Conservation (phyloP, 2,888 invertebrate species). For the Cheilosia vernalis region DNA sequence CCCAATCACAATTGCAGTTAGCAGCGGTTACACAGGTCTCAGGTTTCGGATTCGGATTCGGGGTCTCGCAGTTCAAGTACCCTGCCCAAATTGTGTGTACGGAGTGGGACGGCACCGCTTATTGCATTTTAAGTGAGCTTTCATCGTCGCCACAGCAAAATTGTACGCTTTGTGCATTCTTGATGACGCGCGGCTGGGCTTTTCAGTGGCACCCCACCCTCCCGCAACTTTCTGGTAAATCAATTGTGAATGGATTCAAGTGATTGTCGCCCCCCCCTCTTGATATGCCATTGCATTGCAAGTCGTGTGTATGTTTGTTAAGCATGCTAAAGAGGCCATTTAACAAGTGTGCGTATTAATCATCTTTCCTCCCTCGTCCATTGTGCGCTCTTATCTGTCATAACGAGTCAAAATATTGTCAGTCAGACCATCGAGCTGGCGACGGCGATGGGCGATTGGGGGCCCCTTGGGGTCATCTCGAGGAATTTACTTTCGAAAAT, state of each 20-base stretch:
- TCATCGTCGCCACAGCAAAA: conserved; percentile 43
- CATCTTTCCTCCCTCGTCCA: conserved; percentile 26
- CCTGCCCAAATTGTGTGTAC: background rate
- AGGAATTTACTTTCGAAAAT: conserved; percentile 62
- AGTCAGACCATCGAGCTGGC: conserved; percentile 2
- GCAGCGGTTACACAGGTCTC: conserved; percentile 21
- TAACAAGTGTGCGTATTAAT: conserved; percentile 73
- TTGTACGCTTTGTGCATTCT: conserved; percentile 63
- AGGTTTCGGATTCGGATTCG: conserved; percentile 42
- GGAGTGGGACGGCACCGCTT: conserved; percentile 37
- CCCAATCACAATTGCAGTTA: background rate
- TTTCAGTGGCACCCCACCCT: background rate
- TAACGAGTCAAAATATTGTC: conserved; percentile 69
- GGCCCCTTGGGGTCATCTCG: conserved; percentile 69
- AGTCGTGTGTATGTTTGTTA: conserved; percentile 44
- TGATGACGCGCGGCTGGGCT: conserved; percentile 24
- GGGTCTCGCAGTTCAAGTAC: conserved; percentile 39
- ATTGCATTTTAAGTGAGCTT: conserved; percentile 72
- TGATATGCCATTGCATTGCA: conserved; percentile 10
- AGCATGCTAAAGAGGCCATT: conserved; percentile 66
- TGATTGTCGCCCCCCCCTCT: conserved; percentile 25
- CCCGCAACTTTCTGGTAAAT: background rate
- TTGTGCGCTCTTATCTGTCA: conserved; percentile 67
- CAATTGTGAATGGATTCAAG: conserved; percentile 25
- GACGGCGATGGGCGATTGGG: conserved; percentile 11